Conservation (phyloP, 2,888 invertebrate genomes). For the Campopleginae sp. region DNA sequence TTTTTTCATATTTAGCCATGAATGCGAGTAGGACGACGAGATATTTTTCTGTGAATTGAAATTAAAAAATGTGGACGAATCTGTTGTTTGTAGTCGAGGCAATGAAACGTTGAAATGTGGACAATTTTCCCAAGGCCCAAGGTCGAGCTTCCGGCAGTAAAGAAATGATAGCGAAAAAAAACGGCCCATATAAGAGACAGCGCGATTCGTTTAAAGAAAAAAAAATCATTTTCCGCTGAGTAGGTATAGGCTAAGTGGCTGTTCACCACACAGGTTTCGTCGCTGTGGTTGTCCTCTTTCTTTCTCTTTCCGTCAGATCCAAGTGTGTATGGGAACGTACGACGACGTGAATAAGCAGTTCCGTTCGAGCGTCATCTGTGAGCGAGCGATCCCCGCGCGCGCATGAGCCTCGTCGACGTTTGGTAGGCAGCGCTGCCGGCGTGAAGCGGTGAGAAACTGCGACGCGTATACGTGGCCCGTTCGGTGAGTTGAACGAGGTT, state of each 20-base stretch:
- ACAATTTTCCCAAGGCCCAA: not conserved
- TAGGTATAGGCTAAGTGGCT: not conserved
- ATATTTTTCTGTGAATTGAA: not conserved
- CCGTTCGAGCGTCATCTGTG: slow-evolving; percentile 45
- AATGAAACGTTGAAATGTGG: not conserved
- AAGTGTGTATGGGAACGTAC: not conserved
- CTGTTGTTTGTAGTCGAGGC: not conserved
- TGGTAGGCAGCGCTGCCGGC: slow-evolving; percentile 1
- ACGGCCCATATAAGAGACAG: not conserved
- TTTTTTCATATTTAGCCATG: not conserved
- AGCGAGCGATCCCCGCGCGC: slow-evolving; percentile 12
- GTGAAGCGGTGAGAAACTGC: slow-evolving; percentile 15
- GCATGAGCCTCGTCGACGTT: not conserved
- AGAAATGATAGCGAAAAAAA: not conserved
- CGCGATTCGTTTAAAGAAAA: not conserved
- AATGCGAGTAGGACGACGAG: not conserved
- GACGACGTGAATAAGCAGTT: slow-evolving; percentile 5
- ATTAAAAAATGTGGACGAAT: not conserved
- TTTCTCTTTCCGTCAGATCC: not conserved
- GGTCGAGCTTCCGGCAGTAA: not conserved
- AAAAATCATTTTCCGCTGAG: not conserved
- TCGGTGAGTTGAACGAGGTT: slow-evolving; percentile 55
- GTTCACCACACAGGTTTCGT: not conserved
- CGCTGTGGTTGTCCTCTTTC: not conserved
- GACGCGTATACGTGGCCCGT: slow-evolving; percentile 68